Conservation (phyloP, 2,797 vertebrate genomes). For the Phaenicophaeus curvirostris region DNA sequence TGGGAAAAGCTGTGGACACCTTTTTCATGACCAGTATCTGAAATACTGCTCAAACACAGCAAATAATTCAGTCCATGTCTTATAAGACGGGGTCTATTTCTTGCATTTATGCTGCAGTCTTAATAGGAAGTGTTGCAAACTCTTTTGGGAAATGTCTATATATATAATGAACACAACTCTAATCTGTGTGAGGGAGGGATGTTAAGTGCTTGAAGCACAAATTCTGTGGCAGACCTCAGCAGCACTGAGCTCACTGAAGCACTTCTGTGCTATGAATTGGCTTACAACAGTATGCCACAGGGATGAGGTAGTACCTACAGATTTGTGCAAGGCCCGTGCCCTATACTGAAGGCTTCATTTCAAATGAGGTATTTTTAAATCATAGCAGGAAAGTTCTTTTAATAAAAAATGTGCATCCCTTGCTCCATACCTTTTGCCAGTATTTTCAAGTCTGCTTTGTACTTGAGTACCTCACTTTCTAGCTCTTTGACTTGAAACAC, state of each 20-base stretch:
- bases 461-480: neutral
- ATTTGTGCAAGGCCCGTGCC: neutral
- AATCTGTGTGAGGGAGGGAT: neutral
- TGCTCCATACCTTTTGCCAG: neutral
- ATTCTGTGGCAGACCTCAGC: neutral
- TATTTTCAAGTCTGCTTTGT: neutral
- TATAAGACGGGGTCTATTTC: neutral
- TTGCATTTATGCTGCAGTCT: neutral
- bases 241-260: neutral
- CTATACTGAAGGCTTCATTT: neutral
- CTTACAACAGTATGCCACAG: neutral
- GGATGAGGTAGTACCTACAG: neutral
- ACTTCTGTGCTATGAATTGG: neutral
- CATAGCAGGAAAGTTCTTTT: neutral
- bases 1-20: neutral
- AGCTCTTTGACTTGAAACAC: neutral
- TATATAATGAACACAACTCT: neutral
- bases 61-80: neutral
- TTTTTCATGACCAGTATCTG: neutral
- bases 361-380: neutral
- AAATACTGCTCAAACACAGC: neutral
- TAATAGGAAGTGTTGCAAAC: neutral
- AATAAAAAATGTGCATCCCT: neutral
- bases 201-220: neutral
- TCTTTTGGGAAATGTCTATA: neutral